A percentile compares a stretch with the other conserved stretches of the same genome.
Evolutionary conservation across 2,113 vertebrate genomes (phyloP).

Genomic region (Mesembrinibis cayennensis): DNA sequence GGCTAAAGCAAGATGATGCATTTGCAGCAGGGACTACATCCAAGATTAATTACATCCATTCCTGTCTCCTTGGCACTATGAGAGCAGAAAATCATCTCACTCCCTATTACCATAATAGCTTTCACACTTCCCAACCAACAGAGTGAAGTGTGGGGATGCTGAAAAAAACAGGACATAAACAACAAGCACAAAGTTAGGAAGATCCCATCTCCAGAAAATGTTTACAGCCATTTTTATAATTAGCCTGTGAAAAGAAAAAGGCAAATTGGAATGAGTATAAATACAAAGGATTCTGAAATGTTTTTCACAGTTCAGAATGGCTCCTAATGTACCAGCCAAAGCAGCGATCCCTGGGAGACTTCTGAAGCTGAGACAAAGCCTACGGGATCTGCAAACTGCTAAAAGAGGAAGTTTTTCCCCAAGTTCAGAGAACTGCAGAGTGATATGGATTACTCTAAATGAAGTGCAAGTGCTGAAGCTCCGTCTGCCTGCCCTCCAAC

Average conservation of each 20-base stretch:
- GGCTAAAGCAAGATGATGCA: not conserved
- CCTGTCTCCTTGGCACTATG: not conserved
- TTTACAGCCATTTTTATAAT: slow-evolving; percentile 15
- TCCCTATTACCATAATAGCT: slow-evolving; percentile 45
- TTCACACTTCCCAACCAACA: slow-evolving; percentile 31
- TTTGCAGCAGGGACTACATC: slow-evolving; percentile 5
- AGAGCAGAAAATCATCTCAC: slow-evolving; percentile 29
- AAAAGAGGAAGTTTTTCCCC: not conserved
- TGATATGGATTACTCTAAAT: not conserved
- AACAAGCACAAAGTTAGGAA: not conserved
- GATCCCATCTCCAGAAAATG: not conserved
- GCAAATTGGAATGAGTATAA: not conserved
- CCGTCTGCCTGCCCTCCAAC: not conserved
- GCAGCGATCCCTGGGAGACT: not conserved
- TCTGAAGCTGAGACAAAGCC: not conserved
- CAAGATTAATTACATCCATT: slow-evolving; percentile 27
- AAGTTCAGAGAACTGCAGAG: not conserved
- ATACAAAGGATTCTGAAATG: not conserved
- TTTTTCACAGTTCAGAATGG: not conserved
- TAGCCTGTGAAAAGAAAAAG: not conserved
- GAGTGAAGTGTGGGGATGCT: not conserved
- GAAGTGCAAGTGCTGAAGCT: not conserved
- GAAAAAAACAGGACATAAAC: not conserved
- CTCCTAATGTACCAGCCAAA: slow-evolving; percentile 5
- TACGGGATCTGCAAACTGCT: not conserved